These are phyloP conservation scores for Zaprionus lineosus DNA, from an alignment of 2,888 invertebrate genomes.

Conservation along the genomic window DNA sequence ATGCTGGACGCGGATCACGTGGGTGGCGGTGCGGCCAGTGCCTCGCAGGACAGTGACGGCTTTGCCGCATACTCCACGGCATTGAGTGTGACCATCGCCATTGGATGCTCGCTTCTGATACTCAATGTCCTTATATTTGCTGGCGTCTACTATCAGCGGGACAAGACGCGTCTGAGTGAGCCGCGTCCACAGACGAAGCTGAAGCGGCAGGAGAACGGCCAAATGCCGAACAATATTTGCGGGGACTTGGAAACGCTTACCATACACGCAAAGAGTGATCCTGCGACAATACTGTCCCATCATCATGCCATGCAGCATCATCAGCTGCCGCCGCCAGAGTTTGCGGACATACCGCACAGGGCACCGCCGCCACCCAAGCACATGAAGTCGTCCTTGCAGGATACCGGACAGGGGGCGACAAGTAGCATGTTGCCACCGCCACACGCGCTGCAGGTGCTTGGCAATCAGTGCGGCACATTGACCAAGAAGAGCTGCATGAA, in stretches of 20 bases:
- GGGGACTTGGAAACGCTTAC: slow-evolving; percentile 89
- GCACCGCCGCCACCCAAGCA: slow-evolving; percentile 90
- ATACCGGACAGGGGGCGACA: slow-evolving; percentile 83
- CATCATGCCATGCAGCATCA: slow-evolving; percentile 90
- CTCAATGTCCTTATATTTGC: slow-evolving; percentile 96
- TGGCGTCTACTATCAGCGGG: slow-evolving; percentile 96
- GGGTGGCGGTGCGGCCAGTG: slow-evolving; percentile 82
- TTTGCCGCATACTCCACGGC: slow-evolving; percentile 96
- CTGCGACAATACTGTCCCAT: slow-evolving; percentile 88
- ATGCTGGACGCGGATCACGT: slow-evolving; percentile 76
- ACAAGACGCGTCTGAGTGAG: slow-evolving; percentile 90
- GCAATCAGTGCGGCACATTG: slow-evolving; percentile 87
- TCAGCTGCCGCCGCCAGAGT: slow-evolving; percentile 93
- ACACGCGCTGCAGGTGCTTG: slow-evolving; percentile 90
- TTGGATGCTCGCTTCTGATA: slow-evolving; percentile 95
- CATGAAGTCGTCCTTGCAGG: slow-evolving; percentile 83
- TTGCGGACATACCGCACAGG: slow-evolving; percentile 90
- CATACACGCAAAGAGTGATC: slow-evolving; percentile 86
- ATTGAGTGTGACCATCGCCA: slow-evolving; percentile 95
- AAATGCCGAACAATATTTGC: slow-evolving; percentile 94
- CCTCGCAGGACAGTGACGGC: slow-evolving; percentile 91
- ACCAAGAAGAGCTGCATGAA: slow-evolving; percentile 88
- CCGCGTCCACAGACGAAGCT: slow-evolving; percentile 85
- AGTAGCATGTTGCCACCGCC: slow-evolving; percentile 87
- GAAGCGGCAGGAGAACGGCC: slow-evolving; percentile 91